Percentiles rank a stretch among this genome's conserved stretches.
phyloP scores from a whole-genome alignment of 2,113 vertebrate species.

The Corythornis cristatus region DNA sequence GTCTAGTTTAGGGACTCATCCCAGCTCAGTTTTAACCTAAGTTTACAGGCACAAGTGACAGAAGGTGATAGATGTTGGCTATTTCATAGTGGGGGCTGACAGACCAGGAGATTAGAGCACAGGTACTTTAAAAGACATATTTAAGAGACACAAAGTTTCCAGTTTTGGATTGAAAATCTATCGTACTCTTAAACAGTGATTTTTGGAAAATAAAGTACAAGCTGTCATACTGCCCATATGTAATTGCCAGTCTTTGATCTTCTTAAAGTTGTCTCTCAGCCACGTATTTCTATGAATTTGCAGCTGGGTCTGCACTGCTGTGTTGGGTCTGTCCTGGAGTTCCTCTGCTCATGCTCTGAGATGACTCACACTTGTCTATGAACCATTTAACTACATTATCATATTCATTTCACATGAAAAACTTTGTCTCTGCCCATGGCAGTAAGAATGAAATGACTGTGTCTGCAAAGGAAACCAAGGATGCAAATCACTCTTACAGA shows the following conservation, averaged over 20 bases:
- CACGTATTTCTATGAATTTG: neutral
- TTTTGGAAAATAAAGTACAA: neutral
- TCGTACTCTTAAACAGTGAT: neutral
- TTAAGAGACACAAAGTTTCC: neutral
- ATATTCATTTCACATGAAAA: neutral
- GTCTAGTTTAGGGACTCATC: neutral
- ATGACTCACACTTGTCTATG: neutral
- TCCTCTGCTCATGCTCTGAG: neutral
- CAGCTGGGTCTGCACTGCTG: neutral
- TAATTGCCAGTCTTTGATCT: neutral
- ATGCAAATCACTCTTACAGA: neutral
- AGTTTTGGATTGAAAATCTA: neutral
- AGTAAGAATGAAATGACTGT: neutral
- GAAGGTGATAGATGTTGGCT: neutral
- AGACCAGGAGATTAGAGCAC: neutral
- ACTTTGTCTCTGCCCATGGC: neutral
- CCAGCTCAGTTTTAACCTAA: neutral
- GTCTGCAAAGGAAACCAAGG: neutral
- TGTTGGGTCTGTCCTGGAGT: neutral
- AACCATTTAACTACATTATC: neutral
- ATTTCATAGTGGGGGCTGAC: neutral
- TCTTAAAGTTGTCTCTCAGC: neutral
- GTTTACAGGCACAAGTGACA: neutral
- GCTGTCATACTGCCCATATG: neutral
- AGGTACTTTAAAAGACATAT: neutral